phyloP scores from a whole-genome alignment of 2,888 invertebrate species.

The Steinernema hermaphroditum region DNA sequence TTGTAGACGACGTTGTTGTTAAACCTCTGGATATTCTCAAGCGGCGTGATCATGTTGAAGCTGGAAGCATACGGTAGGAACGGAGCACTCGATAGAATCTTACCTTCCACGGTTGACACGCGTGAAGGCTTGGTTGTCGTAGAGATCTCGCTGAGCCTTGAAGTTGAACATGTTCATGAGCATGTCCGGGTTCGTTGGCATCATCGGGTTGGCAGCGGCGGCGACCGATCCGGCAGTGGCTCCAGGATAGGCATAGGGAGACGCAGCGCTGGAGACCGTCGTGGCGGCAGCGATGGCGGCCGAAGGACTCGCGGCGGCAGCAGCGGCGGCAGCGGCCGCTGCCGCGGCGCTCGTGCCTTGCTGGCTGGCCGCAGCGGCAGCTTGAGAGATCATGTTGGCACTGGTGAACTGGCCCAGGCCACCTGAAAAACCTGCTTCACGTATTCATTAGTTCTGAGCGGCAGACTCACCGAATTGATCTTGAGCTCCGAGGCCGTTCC shows the following conservation, averaged over 20 bases:
- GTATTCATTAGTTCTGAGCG: not conserved
- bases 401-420: conserved; percentile 45
- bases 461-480: conserved; percentile 18
- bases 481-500: conserved; percentile 15
- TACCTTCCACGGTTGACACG: conserved; percentile 27
- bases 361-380: conserved; percentile 33
- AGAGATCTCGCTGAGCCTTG: conserved; percentile 34
- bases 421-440: not conserved
- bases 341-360: conserved; percentile 16
- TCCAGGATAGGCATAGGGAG: conserved; percentile 33
- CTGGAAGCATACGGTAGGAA: conserved; percentile 39
- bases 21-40: conserved; percentile 59
- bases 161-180: conserved; percentile 36
- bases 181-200: conserved; percentile 28
- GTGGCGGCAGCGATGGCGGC: not conserved
- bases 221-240: conserved; percentile 22
- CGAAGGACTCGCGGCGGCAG: conserved; percentile 1
- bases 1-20: conserved; percentile 32
- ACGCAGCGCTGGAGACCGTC: conserved; percentile 40
- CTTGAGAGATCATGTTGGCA: conserved; percentile 50
- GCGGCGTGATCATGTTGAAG: conserved; percentile 66
- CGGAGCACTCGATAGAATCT: not conserved
- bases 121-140: conserved; percentile 23
- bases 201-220: conserved; percentile 35
- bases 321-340: conserved; percentile 19